Conservation (phyloP, 2,113 vertebrate species). For the Donacobius atricapilla region DNA sequence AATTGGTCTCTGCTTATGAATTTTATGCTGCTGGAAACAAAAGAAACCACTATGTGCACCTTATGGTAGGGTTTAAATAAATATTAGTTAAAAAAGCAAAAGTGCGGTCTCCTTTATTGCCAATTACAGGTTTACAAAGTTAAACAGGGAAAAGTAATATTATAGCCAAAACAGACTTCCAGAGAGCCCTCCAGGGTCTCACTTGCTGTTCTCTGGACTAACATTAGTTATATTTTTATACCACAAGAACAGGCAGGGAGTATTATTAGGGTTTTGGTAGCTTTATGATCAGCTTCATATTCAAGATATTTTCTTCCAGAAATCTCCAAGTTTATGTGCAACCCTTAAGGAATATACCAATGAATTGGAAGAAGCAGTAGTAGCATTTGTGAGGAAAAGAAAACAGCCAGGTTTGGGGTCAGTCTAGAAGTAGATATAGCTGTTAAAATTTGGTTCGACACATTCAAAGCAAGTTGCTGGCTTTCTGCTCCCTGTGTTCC, state of each 20-base stretch:
- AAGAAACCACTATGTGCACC: constrained; percentile 53
- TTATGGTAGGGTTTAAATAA: constrained; percentile 70
- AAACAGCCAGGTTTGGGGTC: constrained; percentile 7
- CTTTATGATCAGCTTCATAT: constrained; percentile 46
- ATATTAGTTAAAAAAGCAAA: constrained; percentile 63
- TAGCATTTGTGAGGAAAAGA: neutral
- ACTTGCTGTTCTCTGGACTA: constrained; percentile 40
- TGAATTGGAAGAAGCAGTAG: neutral
- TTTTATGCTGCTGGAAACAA: constrained; percentile 60
- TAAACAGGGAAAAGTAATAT: constrained; percentile 43
- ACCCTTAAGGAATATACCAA: constrained; percentile 41
- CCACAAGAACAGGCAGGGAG: constrained; percentile 37
- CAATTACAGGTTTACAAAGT: constrained; percentile 68
- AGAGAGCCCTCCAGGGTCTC: constrained; percentile 40
- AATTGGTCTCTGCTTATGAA: constrained; percentile 44
- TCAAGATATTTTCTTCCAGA: constrained; percentile 34
- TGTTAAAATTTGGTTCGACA: constrained; percentile 48
- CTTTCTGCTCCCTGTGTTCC: constrained; percentile 61
- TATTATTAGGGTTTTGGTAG: constrained; percentile 37
- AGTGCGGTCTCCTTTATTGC: constrained; percentile 67
- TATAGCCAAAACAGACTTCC: constrained; percentile 52
- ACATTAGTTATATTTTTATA: constrained; percentile 53
- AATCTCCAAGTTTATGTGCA: neutral
- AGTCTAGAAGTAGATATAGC: constrained; percentile 40
- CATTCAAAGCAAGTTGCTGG: constrained; percentile 56